These are phyloP conservation scores for Polypedilum pembai DNA, from an alignment of 1,140 invertebrate genomes.

Conservation along the genomic window DNA sequence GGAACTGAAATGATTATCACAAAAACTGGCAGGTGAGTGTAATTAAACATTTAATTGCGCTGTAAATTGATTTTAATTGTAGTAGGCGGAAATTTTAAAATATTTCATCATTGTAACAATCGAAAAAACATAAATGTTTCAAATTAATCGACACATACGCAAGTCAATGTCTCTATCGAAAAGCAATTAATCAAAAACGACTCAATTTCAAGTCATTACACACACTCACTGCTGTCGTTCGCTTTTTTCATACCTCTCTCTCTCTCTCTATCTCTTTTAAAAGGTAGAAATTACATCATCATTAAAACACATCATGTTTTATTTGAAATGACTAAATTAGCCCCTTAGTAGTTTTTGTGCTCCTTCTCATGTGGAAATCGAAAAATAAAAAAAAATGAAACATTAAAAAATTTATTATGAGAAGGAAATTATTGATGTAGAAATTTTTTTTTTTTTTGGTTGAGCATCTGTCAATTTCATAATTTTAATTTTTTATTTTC, in stretches of 20 bases:
- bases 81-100: not conserved
- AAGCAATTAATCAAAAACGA: conserved; percentile 25
- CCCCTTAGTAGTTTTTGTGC: not conserved
- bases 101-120: not conserved
- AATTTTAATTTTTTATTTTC: too few species aligned
- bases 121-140: too few species aligned
- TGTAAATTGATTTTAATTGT: not conserved
- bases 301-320: conserved; percentile 16
- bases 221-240: not conserved
- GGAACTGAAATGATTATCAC: conserved; percentile 98
- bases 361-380: not conserved
- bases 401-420: not conserved
- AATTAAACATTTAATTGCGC: conserved; percentile 30
- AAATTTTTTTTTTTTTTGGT: too few species aligned
- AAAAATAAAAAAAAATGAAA: not conserved
- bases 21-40: conserved; percentile 86
- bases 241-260: too few species aligned
- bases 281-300: conserved; percentile 18
- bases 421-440: too few species aligned
- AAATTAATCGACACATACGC: conserved; percentile 3
- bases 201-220: conserved; percentile 13
- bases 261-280: not conserved
- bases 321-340: conserved; percentile 19
- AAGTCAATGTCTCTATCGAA: conserved; percentile 20
- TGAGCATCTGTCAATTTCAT: too few species aligned